These are phyloP conservation scores for Amaurobius ferox DNA, from an alignment of 2,888 invertebrate species.

Conservation along the genomic window DNA sequence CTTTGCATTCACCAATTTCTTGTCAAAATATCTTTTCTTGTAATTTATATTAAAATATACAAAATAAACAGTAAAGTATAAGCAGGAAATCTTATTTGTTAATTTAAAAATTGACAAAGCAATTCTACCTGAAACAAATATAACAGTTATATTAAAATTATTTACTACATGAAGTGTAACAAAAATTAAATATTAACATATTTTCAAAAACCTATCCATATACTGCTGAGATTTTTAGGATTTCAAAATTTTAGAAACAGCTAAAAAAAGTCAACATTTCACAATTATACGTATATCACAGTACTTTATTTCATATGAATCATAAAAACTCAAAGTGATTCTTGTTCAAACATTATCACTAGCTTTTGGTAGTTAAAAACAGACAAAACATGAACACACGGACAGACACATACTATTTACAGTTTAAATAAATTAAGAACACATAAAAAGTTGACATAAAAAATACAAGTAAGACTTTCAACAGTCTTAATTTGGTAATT, in stretches of 20 bases:
- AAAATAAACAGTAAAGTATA: too few relatives aligned
- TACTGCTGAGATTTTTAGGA: background rate
- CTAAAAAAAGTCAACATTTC: slow-evolving; percentile 31
- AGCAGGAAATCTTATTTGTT: too few relatives aligned
- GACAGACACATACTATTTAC: slow-evolving; percentile 52
- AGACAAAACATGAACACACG: slow-evolving; percentile 40
- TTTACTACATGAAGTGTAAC: background rate
- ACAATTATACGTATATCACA: slow-evolving; percentile 59
- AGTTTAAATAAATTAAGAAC: slow-evolving; percentile 66
- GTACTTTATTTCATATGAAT: slow-evolving; percentile 49
- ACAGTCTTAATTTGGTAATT: slow-evolving; percentile 1
- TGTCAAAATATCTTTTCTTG: too few relatives aligned
- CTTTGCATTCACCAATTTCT: slow-evolving; percentile 18
- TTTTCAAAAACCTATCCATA: background rate
- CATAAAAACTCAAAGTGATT: slow-evolving; percentile 52
- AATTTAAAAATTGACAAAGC: too few relatives aligned
- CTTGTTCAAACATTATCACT: slow-evolving; percentile 70
- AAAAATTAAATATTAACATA: slow-evolving; percentile 10
- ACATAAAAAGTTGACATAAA: slow-evolving; percentile 34
- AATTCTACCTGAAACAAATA: too few relatives aligned
- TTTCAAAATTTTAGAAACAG: background rate
- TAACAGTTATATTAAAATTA: background rate
- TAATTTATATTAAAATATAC: too few relatives aligned
- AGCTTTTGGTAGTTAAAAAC: slow-evolving; percentile 44
- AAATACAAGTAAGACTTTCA: slow-evolving; percentile 10